These are phyloP conservation scores for Rhabdornis inornatus DNA, from an alignment of 2,113 vertebrate genomes.

Conservation along the genomic window DNA sequence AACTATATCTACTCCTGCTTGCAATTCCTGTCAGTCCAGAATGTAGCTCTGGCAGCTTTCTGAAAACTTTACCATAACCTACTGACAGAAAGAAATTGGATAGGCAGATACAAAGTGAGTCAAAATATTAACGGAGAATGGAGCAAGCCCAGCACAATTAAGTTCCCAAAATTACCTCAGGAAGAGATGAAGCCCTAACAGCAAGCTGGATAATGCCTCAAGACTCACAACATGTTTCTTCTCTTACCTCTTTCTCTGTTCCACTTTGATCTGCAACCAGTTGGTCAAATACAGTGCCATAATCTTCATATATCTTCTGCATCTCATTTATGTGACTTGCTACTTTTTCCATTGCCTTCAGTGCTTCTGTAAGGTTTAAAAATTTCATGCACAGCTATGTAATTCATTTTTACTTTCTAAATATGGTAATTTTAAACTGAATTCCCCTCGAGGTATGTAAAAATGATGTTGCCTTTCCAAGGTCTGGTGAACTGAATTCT, in stretches of 20 bases:
- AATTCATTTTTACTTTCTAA: background rate
- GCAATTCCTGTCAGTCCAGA: background rate
- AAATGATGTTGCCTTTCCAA: background rate
- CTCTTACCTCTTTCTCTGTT: conserved; percentile 87
- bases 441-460: background rate
- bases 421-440: background rate
- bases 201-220: background rate
- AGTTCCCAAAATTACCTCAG: background rate
- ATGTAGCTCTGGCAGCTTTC: background rate
- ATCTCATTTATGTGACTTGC: conserved; percentile 99
- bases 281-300: conserved; percentile 93
- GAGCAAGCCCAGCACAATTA: background rate
- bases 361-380: conserved; percentile 79
- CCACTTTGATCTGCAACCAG: conserved; percentile 91
- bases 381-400: background rate
- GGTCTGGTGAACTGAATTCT: background rate
- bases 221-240: background rate
- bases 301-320: conserved; percentile 99
- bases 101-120: background rate
- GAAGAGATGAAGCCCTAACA: background rate
- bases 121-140: background rate
- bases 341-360: conserved; percentile 98
- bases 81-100: conserved; percentile 1
- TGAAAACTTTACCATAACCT: background rate
- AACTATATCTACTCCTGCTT: background rate